Conservation (phyloP, 2,888 invertebrate species). For the Kryphioiulus occultus region DNA sequence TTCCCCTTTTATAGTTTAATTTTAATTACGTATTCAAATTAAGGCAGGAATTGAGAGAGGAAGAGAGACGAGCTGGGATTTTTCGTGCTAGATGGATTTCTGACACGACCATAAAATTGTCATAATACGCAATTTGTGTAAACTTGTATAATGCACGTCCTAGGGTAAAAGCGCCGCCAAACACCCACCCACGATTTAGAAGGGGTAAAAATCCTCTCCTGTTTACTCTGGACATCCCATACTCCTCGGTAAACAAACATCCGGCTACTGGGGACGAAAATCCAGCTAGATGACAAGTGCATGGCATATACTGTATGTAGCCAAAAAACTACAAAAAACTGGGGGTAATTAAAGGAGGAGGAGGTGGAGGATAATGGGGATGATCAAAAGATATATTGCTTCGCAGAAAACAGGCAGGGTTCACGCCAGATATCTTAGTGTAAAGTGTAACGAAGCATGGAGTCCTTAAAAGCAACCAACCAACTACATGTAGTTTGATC, state of each 20-base stretch:
- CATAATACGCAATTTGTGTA: conserved; percentile 36
- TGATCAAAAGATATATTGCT: conserved; percentile 29
- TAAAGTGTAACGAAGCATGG: too few species aligned
- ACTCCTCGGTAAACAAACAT: conserved; percentile 37
- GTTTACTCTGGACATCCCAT: background rate
- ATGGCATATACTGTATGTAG: conserved; percentile 24
- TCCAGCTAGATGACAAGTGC: background rate
- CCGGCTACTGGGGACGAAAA: conserved; percentile 26
- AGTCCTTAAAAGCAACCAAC: too few species aligned
- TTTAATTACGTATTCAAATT: conserved; percentile 36
- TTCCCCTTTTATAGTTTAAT: conserved; percentile 40
- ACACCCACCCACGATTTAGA: background rate
- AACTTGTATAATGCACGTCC: conserved; percentile 37
- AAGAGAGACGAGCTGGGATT: background rate
- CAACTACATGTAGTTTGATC: too few species aligned
- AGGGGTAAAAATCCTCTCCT: background rate
- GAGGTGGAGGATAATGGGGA: background rate
- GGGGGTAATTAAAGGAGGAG: conserved; percentile 25
- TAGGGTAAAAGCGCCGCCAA: background rate
- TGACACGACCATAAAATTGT: conserved; percentile 32
- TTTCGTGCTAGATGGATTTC: background rate
- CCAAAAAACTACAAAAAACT: background rate
- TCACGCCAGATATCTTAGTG: background rate
- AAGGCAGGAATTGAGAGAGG: background rate
- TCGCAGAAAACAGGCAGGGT: background rate